These are phyloP conservation scores for Argopecten irradians DNA, from an alignment of 1,140 invertebrate species.

Conservation along the genomic window DNA sequence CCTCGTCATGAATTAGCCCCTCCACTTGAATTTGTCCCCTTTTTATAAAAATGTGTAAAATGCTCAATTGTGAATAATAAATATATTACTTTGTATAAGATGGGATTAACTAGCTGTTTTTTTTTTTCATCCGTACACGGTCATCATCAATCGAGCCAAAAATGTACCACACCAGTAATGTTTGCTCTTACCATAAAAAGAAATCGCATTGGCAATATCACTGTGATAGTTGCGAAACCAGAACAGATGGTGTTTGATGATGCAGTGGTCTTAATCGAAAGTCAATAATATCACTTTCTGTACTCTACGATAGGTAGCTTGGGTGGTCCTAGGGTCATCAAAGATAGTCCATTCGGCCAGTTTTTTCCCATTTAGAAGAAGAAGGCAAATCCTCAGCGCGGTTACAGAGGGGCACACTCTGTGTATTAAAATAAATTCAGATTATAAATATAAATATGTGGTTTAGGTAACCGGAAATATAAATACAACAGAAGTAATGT, in stretches of 20 bases:
- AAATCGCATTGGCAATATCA: constrained; percentile 26
- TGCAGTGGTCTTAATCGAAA: neutral
- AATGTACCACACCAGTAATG: constrained; percentile 24
- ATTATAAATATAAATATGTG: too few species aligned
- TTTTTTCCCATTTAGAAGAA: constrained; percentile 24
- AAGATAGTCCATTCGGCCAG: neutral
- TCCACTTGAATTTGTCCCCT: too few species aligned
- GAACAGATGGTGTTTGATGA: constrained; percentile 18
- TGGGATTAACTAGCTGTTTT: neutral
- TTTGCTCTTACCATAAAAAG: neutral
- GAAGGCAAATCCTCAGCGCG: neutral
- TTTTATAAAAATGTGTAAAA: too few species aligned
- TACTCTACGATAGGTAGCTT: constrained; percentile 34
- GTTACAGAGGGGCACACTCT: constrained; percentile 28
- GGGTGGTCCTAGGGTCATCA: constrained; percentile 22
- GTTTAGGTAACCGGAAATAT: too few species aligned
- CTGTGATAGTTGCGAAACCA: neutral
- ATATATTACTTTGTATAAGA: neutral
- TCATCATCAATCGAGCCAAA: neutral
- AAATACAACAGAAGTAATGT: too few species aligned
- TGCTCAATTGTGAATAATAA: neutral
- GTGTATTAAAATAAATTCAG: too few species aligned
- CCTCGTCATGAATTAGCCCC: neutral
- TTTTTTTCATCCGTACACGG: neutral
- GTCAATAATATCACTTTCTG: neutral